Evolutionary conservation across 2,113 vertebrate species (phyloP).

Genomic region (Chlamydotis undulata): DNA sequence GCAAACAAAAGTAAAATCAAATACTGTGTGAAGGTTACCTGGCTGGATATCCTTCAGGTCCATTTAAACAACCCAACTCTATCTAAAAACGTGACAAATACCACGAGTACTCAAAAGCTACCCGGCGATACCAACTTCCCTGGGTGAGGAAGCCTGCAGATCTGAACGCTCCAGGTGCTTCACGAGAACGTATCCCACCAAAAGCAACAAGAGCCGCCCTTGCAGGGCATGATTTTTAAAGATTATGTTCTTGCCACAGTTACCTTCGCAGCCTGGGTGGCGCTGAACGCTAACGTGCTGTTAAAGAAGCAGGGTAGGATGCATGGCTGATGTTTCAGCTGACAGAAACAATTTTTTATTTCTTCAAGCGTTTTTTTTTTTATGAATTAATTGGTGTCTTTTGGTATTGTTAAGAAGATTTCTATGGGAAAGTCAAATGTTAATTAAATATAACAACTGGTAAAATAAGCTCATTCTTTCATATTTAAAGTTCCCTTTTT

Average conservation of each 20-base stretch:
- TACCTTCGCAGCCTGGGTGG: not conserved
- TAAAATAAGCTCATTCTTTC: not conserved
- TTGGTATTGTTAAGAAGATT: not conserved
- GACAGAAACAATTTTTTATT: not conserved
- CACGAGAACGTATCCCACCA: rapidly evolving
- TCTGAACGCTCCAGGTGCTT: not conserved
- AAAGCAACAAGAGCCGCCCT: not conserved
- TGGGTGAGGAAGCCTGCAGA: not conserved
- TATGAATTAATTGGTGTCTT: not conserved
- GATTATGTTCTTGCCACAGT: not conserved
- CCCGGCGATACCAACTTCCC: too few species aligned
- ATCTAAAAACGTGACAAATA: not conserved
- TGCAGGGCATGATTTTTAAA: not conserved
- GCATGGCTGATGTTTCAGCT: not conserved
- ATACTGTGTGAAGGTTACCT: not conserved
- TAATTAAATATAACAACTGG: not conserved
- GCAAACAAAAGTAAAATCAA: not conserved
- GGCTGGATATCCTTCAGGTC: not conserved
- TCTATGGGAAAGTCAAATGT: not conserved
- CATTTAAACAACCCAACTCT: not conserved
- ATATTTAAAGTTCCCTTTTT: not conserved
- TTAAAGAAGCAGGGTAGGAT: not conserved
- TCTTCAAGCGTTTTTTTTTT: rapidly evolving
- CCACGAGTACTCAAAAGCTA: not conserved
- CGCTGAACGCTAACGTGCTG: rapidly evolving